These are phyloP conservation scores for Chitala chitala DNA, from an alignment of 2,113 vertebrate genomes.

Conservation along the genomic window DNA sequence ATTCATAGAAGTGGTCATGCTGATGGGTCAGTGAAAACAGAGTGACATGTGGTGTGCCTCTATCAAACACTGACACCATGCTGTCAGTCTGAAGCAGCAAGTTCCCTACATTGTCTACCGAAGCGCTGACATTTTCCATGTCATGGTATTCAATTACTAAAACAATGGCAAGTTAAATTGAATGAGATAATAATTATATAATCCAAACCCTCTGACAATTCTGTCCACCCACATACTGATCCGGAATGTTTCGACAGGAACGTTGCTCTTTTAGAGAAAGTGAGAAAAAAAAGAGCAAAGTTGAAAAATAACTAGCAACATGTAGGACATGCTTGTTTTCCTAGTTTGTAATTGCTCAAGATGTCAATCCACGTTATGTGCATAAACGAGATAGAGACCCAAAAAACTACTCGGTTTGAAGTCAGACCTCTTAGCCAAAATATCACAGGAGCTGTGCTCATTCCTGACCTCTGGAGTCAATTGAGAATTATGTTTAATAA, in stretches of 20 bases:
- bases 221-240: constrained; percentile 18
- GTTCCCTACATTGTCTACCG: constrained; percentile 8
- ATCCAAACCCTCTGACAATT: constrained; percentile 15
- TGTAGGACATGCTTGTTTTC: constrained; percentile 11
- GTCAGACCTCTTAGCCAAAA: neutral
- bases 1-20: neutral
- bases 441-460: neutral
- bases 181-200: constrained; percentile 18
- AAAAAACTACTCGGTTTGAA: constrained; percentile 19
- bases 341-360: constrained; percentile 26
- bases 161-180: constrained; percentile 17
- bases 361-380: constrained; percentile 28
- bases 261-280: constrained; percentile 19
- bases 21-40: neutral
- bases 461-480: constrained; percentile 1
- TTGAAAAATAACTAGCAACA: constrained; percentile 24
- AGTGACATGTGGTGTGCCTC: neutral
- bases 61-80: neutral
- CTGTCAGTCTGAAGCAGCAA: constrained; percentile 5
- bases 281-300: constrained; percentile 19
- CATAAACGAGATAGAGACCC: constrained; percentile 22
- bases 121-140: constrained; percentile 9
- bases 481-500: neutral
- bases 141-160: constrained; percentile 21
- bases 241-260: neutral